A percentile compares a stretch with the other conserved stretches of the same genome.
These are phyloP conservation scores for Ficedula albicollis DNA, from an alignment of 2,797 vertebrate species.

Conservation along the genomic window DNA sequence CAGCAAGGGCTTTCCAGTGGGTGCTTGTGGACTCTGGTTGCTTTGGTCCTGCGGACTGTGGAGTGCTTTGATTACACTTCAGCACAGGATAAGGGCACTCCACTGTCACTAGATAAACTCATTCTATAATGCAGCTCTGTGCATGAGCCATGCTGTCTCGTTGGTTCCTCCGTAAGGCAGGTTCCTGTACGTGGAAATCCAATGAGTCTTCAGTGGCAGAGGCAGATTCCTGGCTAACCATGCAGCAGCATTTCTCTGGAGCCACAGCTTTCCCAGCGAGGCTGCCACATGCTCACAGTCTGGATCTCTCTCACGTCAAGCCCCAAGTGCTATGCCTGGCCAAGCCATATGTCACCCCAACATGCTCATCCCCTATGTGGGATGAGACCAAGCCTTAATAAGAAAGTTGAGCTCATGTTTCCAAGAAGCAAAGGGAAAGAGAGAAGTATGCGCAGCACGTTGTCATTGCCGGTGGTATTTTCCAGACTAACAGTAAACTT, in stretches of 20 bases:
- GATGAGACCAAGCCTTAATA: background rate
- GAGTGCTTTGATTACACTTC: background rate
- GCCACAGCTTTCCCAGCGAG: background rate
- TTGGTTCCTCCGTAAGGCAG: background rate
- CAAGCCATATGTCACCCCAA: background rate
- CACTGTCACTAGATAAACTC: background rate
- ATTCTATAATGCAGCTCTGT: background rate
- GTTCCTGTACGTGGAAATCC: background rate
- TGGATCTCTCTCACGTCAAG: background rate
- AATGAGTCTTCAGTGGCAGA: background rate
- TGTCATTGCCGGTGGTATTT: background rate
- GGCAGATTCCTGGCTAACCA: background rate
- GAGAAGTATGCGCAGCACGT: background rate
- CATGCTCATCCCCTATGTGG: accelerated
- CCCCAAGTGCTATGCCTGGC: background rate
- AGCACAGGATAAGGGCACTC: background rate
- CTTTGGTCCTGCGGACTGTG: background rate
- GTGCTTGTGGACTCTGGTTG: background rate
- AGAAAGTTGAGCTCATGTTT: background rate
- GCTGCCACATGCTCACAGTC: background rate
- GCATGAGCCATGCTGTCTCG: background rate
- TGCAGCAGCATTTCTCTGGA: background rate
- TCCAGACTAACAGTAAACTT: background rate
- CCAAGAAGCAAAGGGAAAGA: background rate
- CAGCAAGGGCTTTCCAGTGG: background rate